phyloP scores from a whole-genome alignment of 2,113 vertebrate genomes.

The Pseudonaja textilis region DNA sequence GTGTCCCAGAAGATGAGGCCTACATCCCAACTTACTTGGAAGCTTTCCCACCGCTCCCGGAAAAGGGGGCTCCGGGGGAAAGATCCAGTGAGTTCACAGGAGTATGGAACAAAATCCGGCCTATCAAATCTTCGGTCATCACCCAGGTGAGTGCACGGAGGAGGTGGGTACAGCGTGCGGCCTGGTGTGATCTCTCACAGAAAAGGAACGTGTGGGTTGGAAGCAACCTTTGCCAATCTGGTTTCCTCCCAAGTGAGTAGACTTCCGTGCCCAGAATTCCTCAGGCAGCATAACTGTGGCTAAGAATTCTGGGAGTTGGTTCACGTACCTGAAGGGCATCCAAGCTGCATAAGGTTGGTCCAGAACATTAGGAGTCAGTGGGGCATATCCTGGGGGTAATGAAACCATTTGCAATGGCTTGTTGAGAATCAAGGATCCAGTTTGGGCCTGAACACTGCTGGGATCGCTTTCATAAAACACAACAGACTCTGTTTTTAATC shows the following conservation, averaged over 20 bases:
- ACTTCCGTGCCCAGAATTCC: background rate
- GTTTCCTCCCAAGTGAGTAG: background rate
- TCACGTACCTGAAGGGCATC: background rate
- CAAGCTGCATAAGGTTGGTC: background rate
- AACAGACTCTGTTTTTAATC: background rate
- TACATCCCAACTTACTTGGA: constrained; percentile 77
- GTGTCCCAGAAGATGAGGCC: constrained; percentile 75
- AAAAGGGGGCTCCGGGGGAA: constrained; percentile 73
- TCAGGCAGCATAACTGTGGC: background rate
- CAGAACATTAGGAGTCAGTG: background rate
- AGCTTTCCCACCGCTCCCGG: constrained; percentile 75
- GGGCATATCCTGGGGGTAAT: background rate
- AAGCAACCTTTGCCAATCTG: background rate
- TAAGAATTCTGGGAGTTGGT: too few relatives aligned
- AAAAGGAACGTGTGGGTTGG: background rate
- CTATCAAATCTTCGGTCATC: constrained; percentile 76
- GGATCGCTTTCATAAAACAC: background rate
- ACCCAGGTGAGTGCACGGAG: constrained; percentile 67
- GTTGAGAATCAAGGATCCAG: background rate
- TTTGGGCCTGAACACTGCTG: background rate
- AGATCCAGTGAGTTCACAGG: constrained; percentile 66
- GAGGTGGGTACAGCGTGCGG: background rate
- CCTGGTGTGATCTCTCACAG: background rate
- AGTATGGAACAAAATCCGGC: constrained; percentile 75
- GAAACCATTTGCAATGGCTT: background rate